Evolutionary conservation across 2,797 vertebrate genomes (phyloP), one percentile per base, ranked within the genome.

Genomic region (Jordanella pulchra): DNA sequence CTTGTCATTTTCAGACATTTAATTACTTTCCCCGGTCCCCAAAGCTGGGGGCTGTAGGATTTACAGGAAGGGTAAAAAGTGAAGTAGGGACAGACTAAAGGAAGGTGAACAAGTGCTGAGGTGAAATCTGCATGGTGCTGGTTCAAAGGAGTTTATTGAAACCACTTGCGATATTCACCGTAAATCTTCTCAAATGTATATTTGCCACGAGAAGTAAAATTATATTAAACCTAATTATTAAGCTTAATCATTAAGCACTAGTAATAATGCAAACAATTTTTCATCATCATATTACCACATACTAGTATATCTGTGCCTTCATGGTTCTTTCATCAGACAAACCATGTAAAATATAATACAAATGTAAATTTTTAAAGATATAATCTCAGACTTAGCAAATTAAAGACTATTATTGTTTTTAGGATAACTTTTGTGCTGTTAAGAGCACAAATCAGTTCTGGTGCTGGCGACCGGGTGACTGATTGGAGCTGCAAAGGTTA

Each of bases 1-100:
- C 71, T 73, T 89, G 86, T 90, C 87, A 87, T 90, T 85, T 90
- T 79, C 71, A 76, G 78, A 86, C 53, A 45, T 91, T 89, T 85
- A 86, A 90, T 91, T 89, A 85, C 88, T 89, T 88, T 90, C 56
- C 56, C 44, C 17, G 64, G 48, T 87, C 77, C 72, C 86, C 0
- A 4, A 64, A 75, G 78, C 68, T 55, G 58, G 73, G 69, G 72
- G 77, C 66, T 72, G 39, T 2, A 14, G 79, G 68, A 77, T 69
- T 80, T 65, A 65, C 61, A 72, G 78, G 65, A 60, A 71, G 71
- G 66, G 50, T 42, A 65, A 21, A 4, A 58, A 51, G 71, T 45
- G 35, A 73, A 30, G 7, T 66, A 69, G 30, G 44, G 66, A 50
- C 11, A 21, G 27, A 61, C 25, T 56, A 61, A 72, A 55, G 14